Evolutionary conservation across 1,140 invertebrate species (phyloP).

Genomic region (Atta texana): DNA sequence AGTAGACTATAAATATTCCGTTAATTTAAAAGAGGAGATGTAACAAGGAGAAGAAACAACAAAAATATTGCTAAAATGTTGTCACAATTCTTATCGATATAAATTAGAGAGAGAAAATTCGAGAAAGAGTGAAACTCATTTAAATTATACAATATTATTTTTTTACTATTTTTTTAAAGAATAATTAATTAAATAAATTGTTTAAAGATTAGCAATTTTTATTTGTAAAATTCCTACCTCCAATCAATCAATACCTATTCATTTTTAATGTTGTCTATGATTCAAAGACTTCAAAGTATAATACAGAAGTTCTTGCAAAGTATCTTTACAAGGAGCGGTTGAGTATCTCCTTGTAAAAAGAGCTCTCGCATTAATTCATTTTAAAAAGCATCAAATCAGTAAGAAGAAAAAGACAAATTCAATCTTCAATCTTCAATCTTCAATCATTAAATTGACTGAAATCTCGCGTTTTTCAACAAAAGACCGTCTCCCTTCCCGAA

Average conservation of each 20-base stretch:
- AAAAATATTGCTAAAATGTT: too few species aligned
- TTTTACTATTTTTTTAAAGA: background rate
- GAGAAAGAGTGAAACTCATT: background rate
- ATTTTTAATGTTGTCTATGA: background rate
- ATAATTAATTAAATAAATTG: background rate
- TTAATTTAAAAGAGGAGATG: background rate
- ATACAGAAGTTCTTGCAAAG: background rate
- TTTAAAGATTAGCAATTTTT: background rate
- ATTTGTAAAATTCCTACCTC: background rate
- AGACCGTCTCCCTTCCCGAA: background rate
- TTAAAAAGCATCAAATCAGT: background rate
- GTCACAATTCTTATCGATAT: background rate
- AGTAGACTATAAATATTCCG: background rate
- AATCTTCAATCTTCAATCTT: background rate
- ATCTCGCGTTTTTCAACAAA: conserved; percentile 12
- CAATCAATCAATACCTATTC: background rate
- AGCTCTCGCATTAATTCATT: conserved; percentile 19
- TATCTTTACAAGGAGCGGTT: background rate
- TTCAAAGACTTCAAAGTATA: background rate
- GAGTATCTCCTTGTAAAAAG: background rate
- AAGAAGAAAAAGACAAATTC: conserved; percentile 6
- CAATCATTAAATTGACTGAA: conserved; percentile 6
- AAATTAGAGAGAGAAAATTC: background rate
- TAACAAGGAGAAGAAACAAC: too few species aligned
- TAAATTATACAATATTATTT: background rate